phyloP scores from a whole-genome alignment of 2,797 vertebrate genomes.

The Neostethus bicornis region DNA sequence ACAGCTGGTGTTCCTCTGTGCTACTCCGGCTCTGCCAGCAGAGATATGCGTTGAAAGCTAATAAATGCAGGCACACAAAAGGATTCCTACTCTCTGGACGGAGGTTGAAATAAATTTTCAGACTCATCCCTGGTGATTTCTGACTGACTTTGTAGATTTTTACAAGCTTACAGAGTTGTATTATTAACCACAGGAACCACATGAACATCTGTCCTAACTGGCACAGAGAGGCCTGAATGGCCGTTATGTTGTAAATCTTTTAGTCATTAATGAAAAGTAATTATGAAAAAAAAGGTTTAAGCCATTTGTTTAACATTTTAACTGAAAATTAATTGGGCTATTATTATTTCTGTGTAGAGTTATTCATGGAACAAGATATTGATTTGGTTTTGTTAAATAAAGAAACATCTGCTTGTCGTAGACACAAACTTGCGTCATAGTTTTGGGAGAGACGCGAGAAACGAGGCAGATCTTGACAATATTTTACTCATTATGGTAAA shows the following conservation, averaged over 20 bases:
- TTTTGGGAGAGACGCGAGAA: too few relatives aligned
- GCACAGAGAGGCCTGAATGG: background rate
- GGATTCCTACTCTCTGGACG: constrained; percentile 23
- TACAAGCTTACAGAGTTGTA: background rate
- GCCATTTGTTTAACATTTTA: background rate
- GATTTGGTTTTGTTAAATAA: too few relatives aligned
- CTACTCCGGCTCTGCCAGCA: constrained; percentile 50
- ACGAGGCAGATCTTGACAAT: too few relatives aligned
- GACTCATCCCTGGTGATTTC: background rate
- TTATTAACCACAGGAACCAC: background rate
- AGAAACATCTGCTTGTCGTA: too few relatives aligned
- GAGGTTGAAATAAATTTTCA: constrained; percentile 27
- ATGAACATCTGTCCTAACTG: background rate
- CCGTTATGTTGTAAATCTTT: background rate
- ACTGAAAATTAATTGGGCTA: background rate
- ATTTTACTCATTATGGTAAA: too few relatives aligned
- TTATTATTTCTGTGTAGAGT: too few relatives aligned
- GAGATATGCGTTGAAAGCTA: constrained; percentile 58
- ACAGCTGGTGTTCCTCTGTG: constrained; percentile 71
- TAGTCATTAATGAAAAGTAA: background rate
- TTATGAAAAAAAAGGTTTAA: background rate
- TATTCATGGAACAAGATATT: too few relatives aligned
- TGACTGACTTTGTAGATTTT: background rate
- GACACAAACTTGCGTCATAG: too few relatives aligned
- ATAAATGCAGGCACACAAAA: constrained; percentile 65